Percentiles rank a stretch among this genome's conserved stretches.
Conservation (phyloP, 2,888 invertebrate species). For the Unio pictorum region DNA sequence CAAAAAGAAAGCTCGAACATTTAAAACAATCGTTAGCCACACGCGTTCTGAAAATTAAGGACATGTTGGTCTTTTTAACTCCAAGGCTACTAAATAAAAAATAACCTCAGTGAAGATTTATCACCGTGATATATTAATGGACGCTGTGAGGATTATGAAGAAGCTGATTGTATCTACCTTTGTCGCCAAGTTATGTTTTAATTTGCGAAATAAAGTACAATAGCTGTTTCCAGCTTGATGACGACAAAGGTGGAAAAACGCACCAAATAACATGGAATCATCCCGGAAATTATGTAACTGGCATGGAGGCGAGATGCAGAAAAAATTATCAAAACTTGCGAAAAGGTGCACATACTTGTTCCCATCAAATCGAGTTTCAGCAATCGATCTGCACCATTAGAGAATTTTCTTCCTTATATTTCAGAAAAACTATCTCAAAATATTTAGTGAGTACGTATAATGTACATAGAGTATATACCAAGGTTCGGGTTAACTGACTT, state of each 20-base stretch:
- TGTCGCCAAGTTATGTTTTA: not conserved
- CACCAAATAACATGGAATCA: slow-evolving; percentile 22
- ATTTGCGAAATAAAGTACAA: not conserved
- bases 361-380: not conserved
- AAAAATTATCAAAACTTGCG: slow-evolving; percentile 17
- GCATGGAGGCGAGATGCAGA: slow-evolving; percentile 16
- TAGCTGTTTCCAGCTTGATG: slow-evolving; percentile 11
- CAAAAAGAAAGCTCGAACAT: too few species aligned
- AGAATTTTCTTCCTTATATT: not conserved
- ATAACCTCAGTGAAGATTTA: too few species aligned
- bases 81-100: too few species aligned
- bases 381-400: not conserved
- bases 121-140: too few species aligned
- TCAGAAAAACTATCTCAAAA: not conserved
- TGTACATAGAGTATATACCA: too few species aligned
- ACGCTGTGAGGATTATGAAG: too few species aligned
- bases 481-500: too few species aligned
- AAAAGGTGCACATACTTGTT: slow-evolving; percentile 2
- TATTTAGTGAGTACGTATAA: too few species aligned
- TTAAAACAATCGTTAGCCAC: too few species aligned
- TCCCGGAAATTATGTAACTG: slow-evolving; percentile 18
- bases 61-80: too few species aligned
- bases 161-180: not conserved
- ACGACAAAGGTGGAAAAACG: slow-evolving; percentile 18
- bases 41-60: too few species aligned